A percentile compares a stretch with the other conserved stretches of the same genome.
Evolutionary conservation across 2,113 vertebrate species (phyloP).

Genomic region (Heterotilapia buettikoferi): DNA sequence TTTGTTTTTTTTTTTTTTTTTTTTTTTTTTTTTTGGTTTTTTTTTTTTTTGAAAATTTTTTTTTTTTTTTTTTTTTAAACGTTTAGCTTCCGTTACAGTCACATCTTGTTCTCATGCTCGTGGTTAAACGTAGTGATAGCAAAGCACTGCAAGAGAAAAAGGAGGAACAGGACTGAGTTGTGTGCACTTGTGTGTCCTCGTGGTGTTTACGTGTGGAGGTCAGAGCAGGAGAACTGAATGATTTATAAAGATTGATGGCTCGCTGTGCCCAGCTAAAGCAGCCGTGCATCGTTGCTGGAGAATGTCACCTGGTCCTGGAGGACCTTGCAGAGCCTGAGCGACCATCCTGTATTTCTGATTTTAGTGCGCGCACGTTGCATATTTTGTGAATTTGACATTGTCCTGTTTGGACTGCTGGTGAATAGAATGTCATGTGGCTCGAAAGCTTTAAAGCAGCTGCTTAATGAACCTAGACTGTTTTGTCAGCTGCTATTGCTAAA

Average conservation of each 20-base stretch:
- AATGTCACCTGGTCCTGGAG: conserved; percentile 25
- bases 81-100: not conserved
- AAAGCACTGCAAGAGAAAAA: not conserved
- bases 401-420: not conserved
- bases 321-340: not conserved
- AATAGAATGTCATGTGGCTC: not conserved
- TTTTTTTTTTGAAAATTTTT: too few relatives aligned
- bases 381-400: not conserved
- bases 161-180: not conserved
- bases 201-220: not conserved
- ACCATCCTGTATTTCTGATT: not conserved
- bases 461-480: not conserved
- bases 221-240: conserved; percentile 48
- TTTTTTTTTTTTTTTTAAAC: not conserved
- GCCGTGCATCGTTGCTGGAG: conserved; percentile 1
- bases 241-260: conserved; percentile 61
- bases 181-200: not conserved
- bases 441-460: not conserved
- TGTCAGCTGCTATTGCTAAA: not conserved
- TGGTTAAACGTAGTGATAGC: conserved; percentile 11
- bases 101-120: not conserved
- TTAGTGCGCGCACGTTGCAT: not conserved
- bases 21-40: too few relatives aligned
- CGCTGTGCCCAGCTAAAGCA: conserved; percentile 3
- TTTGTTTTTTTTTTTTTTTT: too few relatives aligned